Base-by-base conservation (phyloP, 1,140 invertebrate genomes). In the Lineus longissimus region DNA sequence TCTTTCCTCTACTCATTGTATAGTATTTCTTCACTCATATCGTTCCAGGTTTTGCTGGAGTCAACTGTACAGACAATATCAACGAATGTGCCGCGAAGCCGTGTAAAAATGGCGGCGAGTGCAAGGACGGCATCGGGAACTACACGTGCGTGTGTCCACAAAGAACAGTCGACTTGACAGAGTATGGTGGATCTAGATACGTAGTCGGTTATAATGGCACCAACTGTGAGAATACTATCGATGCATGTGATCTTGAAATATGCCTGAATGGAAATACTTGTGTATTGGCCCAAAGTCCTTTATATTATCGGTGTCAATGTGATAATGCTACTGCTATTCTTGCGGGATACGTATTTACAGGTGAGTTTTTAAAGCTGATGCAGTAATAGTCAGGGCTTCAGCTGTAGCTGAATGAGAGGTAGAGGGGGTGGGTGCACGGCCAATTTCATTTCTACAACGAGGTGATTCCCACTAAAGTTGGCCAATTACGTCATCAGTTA, bases 11-110 rank as follows among this genome's bases (percentile, higher is more conserved):
- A n/a, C n/a, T n/a, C n/a, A n/a, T n/a, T n/a, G n/a, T n/a, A n/a
- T n/a, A n/a, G n/a, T n/a, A n/a, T n/a, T n/a, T n/a, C n/a, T n/a
- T n/a, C n/a, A n/a, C n/a, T n/a, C n/a, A n/a, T n/a, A 4, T 51
- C n/a, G n/a, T 55, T 55, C 81, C 55, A 22, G 63, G 63, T n/a
- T 68, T 45, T 36, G 51, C 58, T 47, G 66, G 66, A 27, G 15
- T 47, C 2, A 57, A 33, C 41, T 68, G 66, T 41, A 45, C 31
- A 4, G 30, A 55, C 33, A 65, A 68, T 59, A 47, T 65, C 2
- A 27, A 68, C 51, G 66, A 68, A 36, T 68, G 66, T 55, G 13
- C 11, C 2, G 40, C 2, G 17, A 66, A 61, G 29, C 55, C 59
- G n/a, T 70, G 69, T 55, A 2, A 43, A 25, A 70, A 70, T 41